Conservation (phyloP, 2,113 vertebrate genomes). For the Rhipidura dahli region DNA sequence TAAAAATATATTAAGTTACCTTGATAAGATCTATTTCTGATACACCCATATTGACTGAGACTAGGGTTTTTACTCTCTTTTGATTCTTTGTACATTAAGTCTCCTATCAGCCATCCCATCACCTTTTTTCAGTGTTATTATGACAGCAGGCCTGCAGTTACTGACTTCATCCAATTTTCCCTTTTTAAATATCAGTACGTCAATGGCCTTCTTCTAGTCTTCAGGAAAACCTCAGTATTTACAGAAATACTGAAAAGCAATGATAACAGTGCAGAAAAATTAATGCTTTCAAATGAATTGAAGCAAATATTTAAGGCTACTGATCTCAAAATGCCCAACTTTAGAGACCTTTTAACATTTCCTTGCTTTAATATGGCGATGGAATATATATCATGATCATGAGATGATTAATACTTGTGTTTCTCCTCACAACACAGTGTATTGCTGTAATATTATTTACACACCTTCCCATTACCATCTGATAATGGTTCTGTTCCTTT, state of each 20-base stretch:
- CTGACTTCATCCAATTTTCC: not conserved
- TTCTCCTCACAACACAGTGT: not conserved
- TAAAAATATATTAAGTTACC: constrained; percentile 57
- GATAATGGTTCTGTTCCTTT: not conserved
- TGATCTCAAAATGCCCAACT: not conserved
- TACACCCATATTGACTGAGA: constrained; percentile 17
- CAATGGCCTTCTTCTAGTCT: not conserved
- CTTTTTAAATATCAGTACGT: not conserved
- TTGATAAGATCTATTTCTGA: constrained; percentile 49
- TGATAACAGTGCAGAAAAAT: not conserved
- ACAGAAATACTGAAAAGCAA: not conserved
- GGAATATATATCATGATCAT: not conserved
- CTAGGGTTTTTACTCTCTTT: not conserved
- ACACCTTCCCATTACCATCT: not conserved
- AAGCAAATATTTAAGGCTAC: not conserved
- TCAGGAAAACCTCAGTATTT: not conserved
- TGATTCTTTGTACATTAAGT: constrained; percentile 2
- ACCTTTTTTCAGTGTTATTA: not conserved
- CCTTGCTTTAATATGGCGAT: not conserved
- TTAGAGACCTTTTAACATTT: not conserved
- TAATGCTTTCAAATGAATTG: not conserved
- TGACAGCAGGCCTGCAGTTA: not conserved
- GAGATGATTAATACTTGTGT: not conserved
- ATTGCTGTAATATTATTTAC: not conserved
- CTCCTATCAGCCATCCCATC: constrained; percentile 21